phyloP scores from a whole-genome alignment of 2,797 vertebrate genomes.

The Vireo griseus region DNA sequence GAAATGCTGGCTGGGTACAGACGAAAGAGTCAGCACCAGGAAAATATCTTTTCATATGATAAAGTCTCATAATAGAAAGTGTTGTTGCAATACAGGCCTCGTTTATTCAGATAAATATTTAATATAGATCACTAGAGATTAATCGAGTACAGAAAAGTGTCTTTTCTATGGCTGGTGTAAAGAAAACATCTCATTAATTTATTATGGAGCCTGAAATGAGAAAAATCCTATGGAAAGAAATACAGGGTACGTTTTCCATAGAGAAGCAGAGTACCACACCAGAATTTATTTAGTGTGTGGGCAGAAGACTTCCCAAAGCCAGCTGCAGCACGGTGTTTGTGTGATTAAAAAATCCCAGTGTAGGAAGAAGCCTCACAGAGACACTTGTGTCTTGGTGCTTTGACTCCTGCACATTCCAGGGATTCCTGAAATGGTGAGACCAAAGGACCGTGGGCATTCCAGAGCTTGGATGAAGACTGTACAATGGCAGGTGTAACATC shows the following conservation, averaged over 20 bases:
- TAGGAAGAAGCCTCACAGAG: neutral
- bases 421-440: neutral
- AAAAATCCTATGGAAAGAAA: conserved; percentile 53
- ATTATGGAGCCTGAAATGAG: conserved; percentile 66
- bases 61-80: conserved; percentile 76
- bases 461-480: neutral
- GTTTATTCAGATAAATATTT: conserved; percentile 80
- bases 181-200: conserved; percentile 72
- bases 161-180: conserved; percentile 61
- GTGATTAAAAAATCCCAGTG: neutral
- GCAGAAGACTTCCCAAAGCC: conserved; percentile 54
- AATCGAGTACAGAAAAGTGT: conserved; percentile 68
- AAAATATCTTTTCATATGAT: conserved; percentile 74
- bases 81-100: conserved; percentile 71
- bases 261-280: conserved; percentile 54
- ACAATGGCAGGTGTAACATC: rapidly evolving
- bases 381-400: neutral
- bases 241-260: conserved; percentile 50
- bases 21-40: conserved; percentile 38
- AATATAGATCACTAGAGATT: conserved; percentile 80
- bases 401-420: neutral
- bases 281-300: conserved; percentile 63
- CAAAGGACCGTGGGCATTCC: rapidly evolving
- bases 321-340: conserved; percentile 10
- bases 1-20: conserved; percentile 69